Percentiles rank a stretch among this genome's conserved stretches.
phyloP scores from a whole-genome alignment of 2,888 invertebrate species.

The Ceraclea dissimilis region DNA sequence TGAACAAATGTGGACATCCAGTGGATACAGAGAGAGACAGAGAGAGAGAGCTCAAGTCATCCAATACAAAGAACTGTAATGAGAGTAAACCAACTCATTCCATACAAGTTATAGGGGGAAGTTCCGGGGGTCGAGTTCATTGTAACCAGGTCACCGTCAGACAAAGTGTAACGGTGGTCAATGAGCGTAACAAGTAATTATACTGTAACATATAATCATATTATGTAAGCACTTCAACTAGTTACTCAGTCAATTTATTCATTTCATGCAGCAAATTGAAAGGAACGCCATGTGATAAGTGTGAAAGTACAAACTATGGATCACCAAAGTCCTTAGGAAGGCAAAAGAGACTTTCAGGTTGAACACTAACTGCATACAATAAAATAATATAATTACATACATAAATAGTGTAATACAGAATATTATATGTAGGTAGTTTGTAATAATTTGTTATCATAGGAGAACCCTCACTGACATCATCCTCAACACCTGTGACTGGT shows the following conservation, averaged over 20 bases:
- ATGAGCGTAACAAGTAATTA: conserved; percentile 10
- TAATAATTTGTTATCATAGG: not conserved
- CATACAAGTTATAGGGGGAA: conserved; percentile 24
- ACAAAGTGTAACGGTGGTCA: conserved; percentile 5
- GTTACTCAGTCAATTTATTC: not conserved
- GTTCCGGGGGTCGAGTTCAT: conserved; percentile 19
- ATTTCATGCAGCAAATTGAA: conserved; percentile 13
- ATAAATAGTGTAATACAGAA: too few relatives aligned
- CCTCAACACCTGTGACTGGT: conserved; percentile 32
- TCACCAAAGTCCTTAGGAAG: conserved; percentile 18
- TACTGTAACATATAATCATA: not conserved
- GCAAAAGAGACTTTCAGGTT: conserved; percentile 19
- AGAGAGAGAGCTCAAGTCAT: not conserved
- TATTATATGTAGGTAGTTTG: too few relatives aligned
- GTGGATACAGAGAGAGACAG: not conserved
- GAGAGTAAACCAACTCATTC: conserved; percentile 21
- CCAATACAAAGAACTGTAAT: not conserved
- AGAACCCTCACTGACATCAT: conserved; percentile 14
- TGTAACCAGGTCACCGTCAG: conserved; percentile 24
- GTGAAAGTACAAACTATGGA: conserved; percentile 14
- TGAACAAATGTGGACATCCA: conserved; percentile 1
- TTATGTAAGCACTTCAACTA: not conserved
- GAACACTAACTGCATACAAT: not conserved
- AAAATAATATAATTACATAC: too few relatives aligned
- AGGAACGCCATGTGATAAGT: conserved; percentile 5